Conservation (phyloP, 2,113 vertebrate genomes). For the Zosterops pallidus region DNA sequence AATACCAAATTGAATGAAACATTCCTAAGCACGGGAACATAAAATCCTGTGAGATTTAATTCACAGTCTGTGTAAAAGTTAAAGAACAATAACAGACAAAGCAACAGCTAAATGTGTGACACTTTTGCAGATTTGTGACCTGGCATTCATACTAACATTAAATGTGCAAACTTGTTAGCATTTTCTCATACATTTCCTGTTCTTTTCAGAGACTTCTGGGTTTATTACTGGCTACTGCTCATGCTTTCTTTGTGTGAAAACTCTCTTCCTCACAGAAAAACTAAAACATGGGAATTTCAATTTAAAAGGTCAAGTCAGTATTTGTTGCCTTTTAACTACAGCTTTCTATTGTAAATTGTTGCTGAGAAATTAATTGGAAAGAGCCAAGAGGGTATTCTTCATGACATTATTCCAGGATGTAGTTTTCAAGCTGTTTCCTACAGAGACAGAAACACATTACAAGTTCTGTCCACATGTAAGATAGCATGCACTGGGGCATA, state of each 20-base stretch:
- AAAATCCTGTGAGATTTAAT: background rate
- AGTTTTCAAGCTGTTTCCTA: slow-evolving; percentile 54
- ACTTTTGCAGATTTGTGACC: background rate
- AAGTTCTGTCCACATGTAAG: slow-evolving; percentile 38
- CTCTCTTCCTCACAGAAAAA: background rate
- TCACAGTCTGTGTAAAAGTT: background rate
- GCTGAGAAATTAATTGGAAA: slow-evolving; percentile 36
- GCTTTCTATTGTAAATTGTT: slow-evolving; percentile 32
- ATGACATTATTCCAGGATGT: background rate
- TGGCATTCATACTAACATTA: background rate
- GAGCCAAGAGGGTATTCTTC: slow-evolving; percentile 33
- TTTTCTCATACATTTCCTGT: background rate
- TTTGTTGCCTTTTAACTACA: slow-evolving; percentile 40
- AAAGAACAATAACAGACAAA: background rate
- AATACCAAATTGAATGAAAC: background rate
- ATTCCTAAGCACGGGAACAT: background rate
- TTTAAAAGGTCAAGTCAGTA: slow-evolving; percentile 36
- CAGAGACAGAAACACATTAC: slow-evolving; percentile 8
- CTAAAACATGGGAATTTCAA: background rate
- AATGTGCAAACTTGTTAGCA: background rate
- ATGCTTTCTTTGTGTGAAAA: background rate
- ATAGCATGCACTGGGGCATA: slow-evolving; percentile 36
- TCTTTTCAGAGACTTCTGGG: background rate
- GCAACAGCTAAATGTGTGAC: background rate
- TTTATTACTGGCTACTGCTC: background rate